phyloP scores from a whole-genome alignment of 2,113 vertebrate genomes.

The Cisticola juncidis region DNA sequence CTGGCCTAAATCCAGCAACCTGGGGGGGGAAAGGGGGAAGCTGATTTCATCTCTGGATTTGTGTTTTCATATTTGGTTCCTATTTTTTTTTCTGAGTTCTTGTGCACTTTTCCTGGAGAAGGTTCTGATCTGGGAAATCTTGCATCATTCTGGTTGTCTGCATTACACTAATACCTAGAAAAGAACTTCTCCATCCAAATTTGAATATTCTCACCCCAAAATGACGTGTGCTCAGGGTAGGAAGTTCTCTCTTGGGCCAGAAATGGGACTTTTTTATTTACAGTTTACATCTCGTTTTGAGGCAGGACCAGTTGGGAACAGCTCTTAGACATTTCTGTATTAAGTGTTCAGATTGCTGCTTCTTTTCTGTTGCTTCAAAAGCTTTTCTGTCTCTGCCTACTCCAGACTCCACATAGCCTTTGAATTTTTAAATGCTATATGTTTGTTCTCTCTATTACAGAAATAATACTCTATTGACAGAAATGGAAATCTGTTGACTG shows the following conservation, averaged over 20 bases:
- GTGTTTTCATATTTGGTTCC: background rate
- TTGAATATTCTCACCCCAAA: background rate
- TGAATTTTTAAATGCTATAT: background rate
- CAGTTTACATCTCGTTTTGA: background rate
- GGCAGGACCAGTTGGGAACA: background rate
- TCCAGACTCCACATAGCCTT: background rate
- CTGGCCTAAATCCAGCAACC: constrained; percentile 28
- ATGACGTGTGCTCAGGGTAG: background rate
- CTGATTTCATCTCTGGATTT: constrained; percentile 23
- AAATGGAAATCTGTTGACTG: background rate
- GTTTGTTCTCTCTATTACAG: background rate
- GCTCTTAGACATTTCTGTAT: background rate
- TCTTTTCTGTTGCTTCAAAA: background rate
- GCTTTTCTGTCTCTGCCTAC: background rate
- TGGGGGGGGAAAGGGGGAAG: background rate
- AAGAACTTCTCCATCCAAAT: background rate
- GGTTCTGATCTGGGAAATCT: background rate
- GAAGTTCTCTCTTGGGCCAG: background rate
- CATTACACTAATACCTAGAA: constrained; percentile 8
- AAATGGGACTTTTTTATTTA: background rate
- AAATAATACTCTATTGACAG: background rate
- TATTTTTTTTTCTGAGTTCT: background rate
- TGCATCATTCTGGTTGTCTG: background rate
- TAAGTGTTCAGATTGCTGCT: background rate
- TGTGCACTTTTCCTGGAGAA: constrained; percentile 13